phyloP scores from a whole-genome alignment of 2,113 vertebrate genomes.

The Atherinomorus stipes region DNA sequence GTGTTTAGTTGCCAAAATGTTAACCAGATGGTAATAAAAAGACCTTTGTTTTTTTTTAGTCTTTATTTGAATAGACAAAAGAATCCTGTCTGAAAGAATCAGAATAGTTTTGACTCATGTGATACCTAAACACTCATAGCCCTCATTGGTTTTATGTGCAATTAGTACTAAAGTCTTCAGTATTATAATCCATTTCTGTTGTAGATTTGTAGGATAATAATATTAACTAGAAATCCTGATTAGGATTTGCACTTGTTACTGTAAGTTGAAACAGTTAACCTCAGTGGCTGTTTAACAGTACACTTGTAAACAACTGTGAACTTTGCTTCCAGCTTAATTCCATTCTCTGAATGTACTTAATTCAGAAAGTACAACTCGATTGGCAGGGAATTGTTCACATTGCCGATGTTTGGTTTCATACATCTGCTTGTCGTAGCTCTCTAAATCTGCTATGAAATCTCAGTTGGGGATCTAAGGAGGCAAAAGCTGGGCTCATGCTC shows the following conservation, averaged over 20 bases:
- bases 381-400: neutral
- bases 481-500: neutral
- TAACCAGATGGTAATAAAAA: too few relatives aligned
- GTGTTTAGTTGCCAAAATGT: too few relatives aligned
- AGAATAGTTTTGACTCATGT: too few relatives aligned
- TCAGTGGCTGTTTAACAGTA: neutral
- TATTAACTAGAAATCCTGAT: too few relatives aligned
- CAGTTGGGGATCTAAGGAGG: neutral
- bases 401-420: neutral
- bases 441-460: neutral
- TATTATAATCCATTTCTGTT: neutral
- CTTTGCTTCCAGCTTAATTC: neutral
- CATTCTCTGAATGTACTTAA: neutral
- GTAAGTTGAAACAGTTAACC: neutral
- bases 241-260: neutral
- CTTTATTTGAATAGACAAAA: too few relatives aligned
- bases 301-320: neutral
- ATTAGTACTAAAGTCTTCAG: neutral
- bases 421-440: neutral
- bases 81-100: too few relatives aligned
- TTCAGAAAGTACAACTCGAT: neutral
- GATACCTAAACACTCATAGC: too few relatives aligned
- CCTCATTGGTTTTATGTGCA: neutral
- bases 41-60: too few relatives aligned
- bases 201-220: neutral